A percentile compares a stretch with the other conserved stretches of the same genome.
phyloP scores from a whole-genome alignment of 2,797 vertebrate genomes.

The Propithecus deckenii region DNA sequence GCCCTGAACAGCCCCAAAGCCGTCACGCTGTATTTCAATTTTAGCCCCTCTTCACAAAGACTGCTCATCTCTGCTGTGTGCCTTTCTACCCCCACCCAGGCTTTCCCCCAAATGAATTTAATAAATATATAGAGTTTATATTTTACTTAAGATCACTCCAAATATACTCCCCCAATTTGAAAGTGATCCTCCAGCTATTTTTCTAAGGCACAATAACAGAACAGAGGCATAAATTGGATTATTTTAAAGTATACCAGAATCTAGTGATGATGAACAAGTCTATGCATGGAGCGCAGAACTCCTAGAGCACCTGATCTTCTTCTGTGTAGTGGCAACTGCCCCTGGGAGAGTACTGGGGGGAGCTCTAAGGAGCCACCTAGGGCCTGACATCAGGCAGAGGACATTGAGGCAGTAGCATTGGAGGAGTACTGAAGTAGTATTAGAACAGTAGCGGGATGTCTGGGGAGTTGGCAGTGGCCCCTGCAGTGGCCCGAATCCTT shows the following conservation, averaged over 20 bases:
- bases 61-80: not conserved
- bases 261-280: fast-evolving
- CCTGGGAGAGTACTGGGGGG: not conserved
- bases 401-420: no score
- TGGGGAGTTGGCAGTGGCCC: not conserved
- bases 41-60: not conserved
- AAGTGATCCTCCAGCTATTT: not conserved
- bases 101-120: no score
- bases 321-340: not conserved
- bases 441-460: not conserved
- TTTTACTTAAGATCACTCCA: not conserved
- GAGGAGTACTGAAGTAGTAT: no score
- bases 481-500: not conserved
- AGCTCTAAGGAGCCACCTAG: not conserved
- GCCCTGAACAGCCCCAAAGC: not conserved
- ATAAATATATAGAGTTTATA: not conserved
- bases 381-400: not conserved
- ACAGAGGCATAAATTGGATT: not conserved
- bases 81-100: not conserved
- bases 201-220: not conserved
- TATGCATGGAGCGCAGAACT: not conserved
- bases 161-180: not conserved
- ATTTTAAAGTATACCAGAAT: not conserved
- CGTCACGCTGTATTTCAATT: not conserved
- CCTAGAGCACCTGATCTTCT: not conserved